These are phyloP conservation scores for Penaeus chinensis DNA, from an alignment of 1,140 invertebrate species.

Conservation along the genomic window DNA sequence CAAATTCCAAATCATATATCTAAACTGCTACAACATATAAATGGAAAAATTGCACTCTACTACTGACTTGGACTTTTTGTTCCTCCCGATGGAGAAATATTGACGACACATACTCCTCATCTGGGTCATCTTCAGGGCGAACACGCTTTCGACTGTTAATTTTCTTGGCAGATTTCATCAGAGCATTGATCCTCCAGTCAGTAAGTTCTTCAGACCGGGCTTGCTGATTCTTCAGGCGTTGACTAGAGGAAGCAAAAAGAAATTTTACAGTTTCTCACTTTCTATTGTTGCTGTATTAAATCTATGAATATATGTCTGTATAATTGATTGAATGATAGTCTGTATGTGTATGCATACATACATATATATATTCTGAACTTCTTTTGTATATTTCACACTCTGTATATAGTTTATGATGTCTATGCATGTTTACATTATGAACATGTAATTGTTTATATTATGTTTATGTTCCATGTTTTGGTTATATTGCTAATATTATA, in stretches of 20 bases:
- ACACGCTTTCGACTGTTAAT: conserved; percentile 36
- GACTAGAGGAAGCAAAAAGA: conserved; percentile 25
- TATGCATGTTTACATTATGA: too few species aligned
- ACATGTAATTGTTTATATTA: too few species aligned
- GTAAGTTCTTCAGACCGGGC: conserved; percentile 42
- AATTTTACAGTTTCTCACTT: too few species aligned
- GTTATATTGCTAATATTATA: too few species aligned
- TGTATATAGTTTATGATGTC: too few species aligned
- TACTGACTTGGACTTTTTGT: conserved; percentile 35
- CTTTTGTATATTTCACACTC: too few species aligned
- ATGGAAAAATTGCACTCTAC: not conserved
- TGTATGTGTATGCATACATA: not conserved
- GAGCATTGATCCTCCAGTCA: conserved; percentile 37
- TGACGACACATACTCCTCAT: conserved; percentile 51
- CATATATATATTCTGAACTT: not conserved
- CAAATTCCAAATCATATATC: not conserved
- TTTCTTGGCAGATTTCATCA: conserved; percentile 47
- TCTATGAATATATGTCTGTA: too few species aligned
- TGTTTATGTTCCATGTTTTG: too few species aligned
- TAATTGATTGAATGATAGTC: too few species aligned
- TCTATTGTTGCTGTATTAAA: too few species aligned
- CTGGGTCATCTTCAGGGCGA: conserved; percentile 38
- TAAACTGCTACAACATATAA: not conserved
- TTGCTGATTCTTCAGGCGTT: conserved; percentile 52
- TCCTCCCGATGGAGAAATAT: conserved; percentile 26